Percentiles rank a stretch among this genome's conserved stretches.
Evolutionary conservation across 2,797 vertebrate species (phyloP).

Genomic region (Poecilia picta): DNA sequence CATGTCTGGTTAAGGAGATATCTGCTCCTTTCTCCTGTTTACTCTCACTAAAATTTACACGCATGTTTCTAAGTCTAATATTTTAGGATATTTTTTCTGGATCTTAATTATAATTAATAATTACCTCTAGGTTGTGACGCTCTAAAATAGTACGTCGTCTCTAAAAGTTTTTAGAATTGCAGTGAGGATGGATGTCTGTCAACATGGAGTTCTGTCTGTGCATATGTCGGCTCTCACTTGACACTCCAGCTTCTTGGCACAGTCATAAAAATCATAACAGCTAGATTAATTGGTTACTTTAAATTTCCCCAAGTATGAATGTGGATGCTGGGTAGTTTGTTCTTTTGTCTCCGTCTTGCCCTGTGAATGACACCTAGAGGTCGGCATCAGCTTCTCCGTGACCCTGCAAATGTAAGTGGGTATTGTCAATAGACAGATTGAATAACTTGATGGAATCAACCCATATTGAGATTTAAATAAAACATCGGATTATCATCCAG

Average conservation of each 20-base stretch:
- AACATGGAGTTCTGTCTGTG: not conserved
- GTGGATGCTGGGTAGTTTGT: not conserved
- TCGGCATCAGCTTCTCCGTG: not conserved
- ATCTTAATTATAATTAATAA: not conserved
- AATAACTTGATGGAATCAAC: constrained; percentile 5
- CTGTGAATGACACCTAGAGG: not conserved
- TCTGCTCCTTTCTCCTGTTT: not conserved
- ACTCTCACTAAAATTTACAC: not conserved
- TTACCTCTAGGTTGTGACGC: not conserved
- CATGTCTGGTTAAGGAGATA: not conserved
- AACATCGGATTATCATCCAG: constrained; percentile 7
- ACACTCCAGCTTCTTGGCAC: not conserved
- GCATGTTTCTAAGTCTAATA: not conserved
- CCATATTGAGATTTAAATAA: not conserved
- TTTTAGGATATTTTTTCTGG: too few species aligned
- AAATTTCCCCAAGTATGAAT: not conserved
- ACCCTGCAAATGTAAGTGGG: not conserved
- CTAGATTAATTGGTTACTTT: not conserved
- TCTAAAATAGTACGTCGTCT: not conserved
- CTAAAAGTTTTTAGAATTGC: not conserved
- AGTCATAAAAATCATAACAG: not conserved
- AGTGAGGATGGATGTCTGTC: too few species aligned
- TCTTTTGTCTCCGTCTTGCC: not conserved
- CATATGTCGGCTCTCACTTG: not conserved
- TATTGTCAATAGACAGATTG: not conserved